Percentiles rank a stretch among this genome's conserved stretches.
These are phyloP conservation scores for Drosophila stalkeri DNA, from an alignment of 2,888 invertebrate genomes.

Conservation along the genomic window DNA sequence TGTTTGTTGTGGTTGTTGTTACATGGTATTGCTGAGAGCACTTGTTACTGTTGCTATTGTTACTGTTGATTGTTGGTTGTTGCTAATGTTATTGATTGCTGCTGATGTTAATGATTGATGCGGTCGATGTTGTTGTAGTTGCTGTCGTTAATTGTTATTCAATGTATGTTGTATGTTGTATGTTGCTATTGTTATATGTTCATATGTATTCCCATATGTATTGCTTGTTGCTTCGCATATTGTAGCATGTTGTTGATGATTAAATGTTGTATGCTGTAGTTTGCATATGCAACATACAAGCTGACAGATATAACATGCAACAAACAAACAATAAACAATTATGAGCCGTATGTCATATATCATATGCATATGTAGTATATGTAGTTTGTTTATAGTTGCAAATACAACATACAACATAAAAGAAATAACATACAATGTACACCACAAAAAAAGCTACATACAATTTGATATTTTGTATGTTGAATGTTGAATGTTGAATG, in stretches of 20 bases:
- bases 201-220: not conserved
- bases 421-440: too few relatives aligned
- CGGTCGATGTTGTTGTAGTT: not conserved
- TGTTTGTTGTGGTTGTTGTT: not conserved
- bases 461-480: too few relatives aligned
- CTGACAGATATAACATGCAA: not conserved
- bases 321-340: too few relatives aligned
- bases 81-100: conserved; percentile 1
- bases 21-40: not conserved
- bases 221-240: not conserved
- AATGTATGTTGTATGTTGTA: not conserved
- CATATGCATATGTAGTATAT: too few relatives aligned
- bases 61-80: not conserved
- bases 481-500: not conserved
- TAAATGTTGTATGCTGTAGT: not conserved
- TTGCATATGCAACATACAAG: not conserved
- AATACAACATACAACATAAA: too few relatives aligned
- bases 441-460: too few relatives aligned
- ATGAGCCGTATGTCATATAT: too few relatives aligned
- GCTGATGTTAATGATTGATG: not conserved
- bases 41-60: not conserved
- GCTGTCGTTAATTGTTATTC: not conserved
- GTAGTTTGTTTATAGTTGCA: too few relatives aligned
- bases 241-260: not conserved
- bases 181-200: not conserved